Percentiles rank a stretch among this genome's conserved stretches.
phyloP scores from a whole-genome alignment of 2,113 vertebrate species.

The Pollimyrus isidori region DNA sequence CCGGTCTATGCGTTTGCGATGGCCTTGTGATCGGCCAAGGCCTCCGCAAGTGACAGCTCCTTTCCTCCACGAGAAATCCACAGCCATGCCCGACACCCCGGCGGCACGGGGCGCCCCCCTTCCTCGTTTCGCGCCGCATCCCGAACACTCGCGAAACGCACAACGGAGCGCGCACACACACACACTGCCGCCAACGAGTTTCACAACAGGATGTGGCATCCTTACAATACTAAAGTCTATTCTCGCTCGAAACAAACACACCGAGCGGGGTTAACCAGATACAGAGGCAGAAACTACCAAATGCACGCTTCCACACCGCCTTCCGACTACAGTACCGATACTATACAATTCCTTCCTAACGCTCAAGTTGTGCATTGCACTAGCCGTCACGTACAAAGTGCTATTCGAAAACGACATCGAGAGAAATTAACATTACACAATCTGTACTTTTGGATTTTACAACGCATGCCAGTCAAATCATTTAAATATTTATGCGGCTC shows the following conservation, averaged over 20 bases:
- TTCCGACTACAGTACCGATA: constrained; percentile 1
- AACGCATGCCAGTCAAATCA: neutral
- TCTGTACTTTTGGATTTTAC: neutral
- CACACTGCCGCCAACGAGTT: constrained; percentile 37
- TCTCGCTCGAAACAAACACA: constrained; percentile 42
- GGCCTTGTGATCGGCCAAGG: constrained; percentile 31
- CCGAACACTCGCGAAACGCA: constrained; percentile 31
- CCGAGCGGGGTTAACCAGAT: neutral
- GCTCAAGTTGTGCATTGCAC: constrained; percentile 47
- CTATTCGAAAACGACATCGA: neutral
- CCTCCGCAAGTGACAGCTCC: constrained; percentile 61
- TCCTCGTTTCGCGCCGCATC: constrained; percentile 38
- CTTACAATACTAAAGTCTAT: constrained; percentile 49
- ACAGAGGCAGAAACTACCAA: neutral
- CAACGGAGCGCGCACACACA: neutral
- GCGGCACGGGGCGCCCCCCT: constrained; percentile 46
- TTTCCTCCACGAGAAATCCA: constrained; percentile 41
- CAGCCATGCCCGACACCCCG: constrained; percentile 46
- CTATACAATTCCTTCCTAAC: constrained; percentile 27
- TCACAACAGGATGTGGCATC: constrained; percentile 64
- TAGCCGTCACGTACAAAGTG: constrained; percentile 17
- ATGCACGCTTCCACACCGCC: neutral
- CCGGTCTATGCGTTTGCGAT: constrained; percentile 26
- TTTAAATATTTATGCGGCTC: constrained; percentile 34
- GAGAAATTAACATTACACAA: neutral